Percentiles rank a stretch among this genome's conserved stretches.
These are phyloP conservation scores for Lepidocyrtoides sp. DNA, from an alignment of 2,888 invertebrate genomes.

Conservation along the genomic window DNA sequence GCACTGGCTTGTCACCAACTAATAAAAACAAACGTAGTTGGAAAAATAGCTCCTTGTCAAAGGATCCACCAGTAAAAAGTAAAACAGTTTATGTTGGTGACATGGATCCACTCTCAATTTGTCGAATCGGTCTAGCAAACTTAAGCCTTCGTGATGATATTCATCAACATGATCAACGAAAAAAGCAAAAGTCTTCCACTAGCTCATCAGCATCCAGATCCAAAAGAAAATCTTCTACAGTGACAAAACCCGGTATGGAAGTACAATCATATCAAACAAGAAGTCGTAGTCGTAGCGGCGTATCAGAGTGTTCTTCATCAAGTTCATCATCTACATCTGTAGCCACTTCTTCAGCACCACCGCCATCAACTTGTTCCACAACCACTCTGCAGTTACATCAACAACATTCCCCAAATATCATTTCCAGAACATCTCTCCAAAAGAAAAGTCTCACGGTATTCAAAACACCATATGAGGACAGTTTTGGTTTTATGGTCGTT, in stretches of 20 bases:
- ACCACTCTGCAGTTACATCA: conserved; percentile 22
- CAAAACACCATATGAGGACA: conserved; percentile 78
- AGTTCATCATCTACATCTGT: conserved; percentile 53
- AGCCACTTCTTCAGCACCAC: conserved; percentile 7
- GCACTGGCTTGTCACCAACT: neutral
- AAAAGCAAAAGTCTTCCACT: neutral
- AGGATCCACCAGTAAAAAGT: conserved; percentile 46
- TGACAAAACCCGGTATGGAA: conserved; percentile 42
- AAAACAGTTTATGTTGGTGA: conserved; percentile 71
- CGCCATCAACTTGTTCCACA: conserved; percentile 38
- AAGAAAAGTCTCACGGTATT: conserved; percentile 81
- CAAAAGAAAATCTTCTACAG: conserved; percentile 13
- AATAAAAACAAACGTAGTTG: conserved; percentile 24
- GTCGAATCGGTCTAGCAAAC: conserved; percentile 71
- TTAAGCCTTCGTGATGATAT: conserved; percentile 63
- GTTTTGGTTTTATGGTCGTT: conserved; percentile 81
- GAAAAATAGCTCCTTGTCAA: conserved; percentile 22
- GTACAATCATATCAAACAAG: conserved; percentile 62
- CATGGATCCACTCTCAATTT: conserved; percentile 73
- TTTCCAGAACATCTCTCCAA: conserved; percentile 69
- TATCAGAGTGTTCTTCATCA: conserved; percentile 32
- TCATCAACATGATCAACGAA: conserved; percentile 35
- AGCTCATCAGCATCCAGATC: neutral
- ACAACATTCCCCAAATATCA: conserved; percentile 48
- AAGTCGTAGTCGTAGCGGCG: neutral